Evolutionary conservation across 2,888 invertebrate genomes (phyloP), one percentile per base, ranked within the genome.

Genomic region (Entomobrya proxima): DNA sequence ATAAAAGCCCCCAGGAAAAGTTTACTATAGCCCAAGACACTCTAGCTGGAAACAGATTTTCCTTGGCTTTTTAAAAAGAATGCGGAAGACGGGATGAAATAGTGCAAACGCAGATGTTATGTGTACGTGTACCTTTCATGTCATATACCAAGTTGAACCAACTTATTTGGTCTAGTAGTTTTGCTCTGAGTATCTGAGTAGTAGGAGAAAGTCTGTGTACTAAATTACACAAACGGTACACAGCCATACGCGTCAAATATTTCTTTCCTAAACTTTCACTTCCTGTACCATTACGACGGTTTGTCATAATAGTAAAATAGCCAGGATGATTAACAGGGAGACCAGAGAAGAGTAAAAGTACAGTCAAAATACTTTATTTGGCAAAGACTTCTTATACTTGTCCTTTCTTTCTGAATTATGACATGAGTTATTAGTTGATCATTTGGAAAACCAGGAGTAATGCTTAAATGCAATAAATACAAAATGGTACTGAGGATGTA

Each of bases 361-460:
- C n/a, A n/a, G n/a, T n/a, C n/a, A n/a, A n/a, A n/a, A n/a, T n/a
- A 30, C 15, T n/a, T 30, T 30, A 13, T 55, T 15, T 55, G 9
- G 24, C 27, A 13, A 27, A 9, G 27, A 3, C 27, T 55, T 55
- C 32, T 44, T 40, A 40, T 37, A 7, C 37, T 6, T 52, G 50
- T 52, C 55, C 18, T 30, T 27, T 24, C 77, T 44, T 32, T 37
- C 50, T 67, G 79, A 79, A 67, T 79, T 79, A 79, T 67, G 67
- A 67, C 67, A 67, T 67, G 67, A 79, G 67, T 79, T 79, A 79
- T 79, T 79, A 79, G 79, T 52, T 67, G 79, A 79, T 79, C 67
- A 52, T 79, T 79, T 79, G 52, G 79, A 79, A 78, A 79, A 67
- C 79, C 77, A 30, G 77, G n/a, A 67, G 30, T 58, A 47, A 35